These are phyloP conservation scores for Parambassis ranga DNA, from an alignment of 2,797 vertebrate species.

Conservation along the genomic window DNA sequence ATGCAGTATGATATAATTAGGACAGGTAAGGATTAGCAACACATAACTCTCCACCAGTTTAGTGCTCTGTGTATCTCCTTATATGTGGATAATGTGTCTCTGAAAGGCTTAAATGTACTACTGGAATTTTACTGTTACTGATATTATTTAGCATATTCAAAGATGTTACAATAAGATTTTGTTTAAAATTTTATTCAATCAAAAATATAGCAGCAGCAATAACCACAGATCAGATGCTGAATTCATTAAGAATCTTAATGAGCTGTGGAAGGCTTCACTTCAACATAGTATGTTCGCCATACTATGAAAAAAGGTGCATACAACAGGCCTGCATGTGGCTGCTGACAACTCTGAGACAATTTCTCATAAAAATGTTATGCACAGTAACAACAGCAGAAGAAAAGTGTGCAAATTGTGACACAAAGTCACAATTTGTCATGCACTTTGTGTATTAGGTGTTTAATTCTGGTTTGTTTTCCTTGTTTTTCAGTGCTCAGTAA, in stretches of 20 bases:
- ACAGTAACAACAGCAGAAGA: constrained; percentile 4
- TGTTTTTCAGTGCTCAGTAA: background rate
- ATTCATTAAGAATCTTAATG: constrained; percentile 27
- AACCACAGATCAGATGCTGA: background rate
- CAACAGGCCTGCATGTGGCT: constrained; percentile 22
- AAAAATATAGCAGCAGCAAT: no score
- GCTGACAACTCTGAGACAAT: background rate
- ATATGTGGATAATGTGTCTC: no score
- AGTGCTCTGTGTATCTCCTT: no score
- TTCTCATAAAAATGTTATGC: constrained; percentile 20
- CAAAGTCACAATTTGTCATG: no score
- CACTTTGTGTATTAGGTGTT: background rate
- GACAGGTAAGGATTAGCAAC: no score
- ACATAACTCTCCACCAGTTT: no score
- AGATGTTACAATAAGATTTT: no score
- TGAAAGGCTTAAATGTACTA: no score
- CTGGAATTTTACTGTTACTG: no score
- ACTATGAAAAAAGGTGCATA: constrained; percentile 2
- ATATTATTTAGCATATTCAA: no score
- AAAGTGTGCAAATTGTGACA: background rate
- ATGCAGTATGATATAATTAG: no score
- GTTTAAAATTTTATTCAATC: no score
- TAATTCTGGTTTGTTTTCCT: constrained; percentile 3
- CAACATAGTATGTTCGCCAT: constrained; percentile 13
- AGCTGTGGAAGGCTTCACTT: constrained; percentile 1